phyloP scores from a whole-genome alignment of 2,797 vertebrate genomes.

The Bufotes viridis region DNA sequence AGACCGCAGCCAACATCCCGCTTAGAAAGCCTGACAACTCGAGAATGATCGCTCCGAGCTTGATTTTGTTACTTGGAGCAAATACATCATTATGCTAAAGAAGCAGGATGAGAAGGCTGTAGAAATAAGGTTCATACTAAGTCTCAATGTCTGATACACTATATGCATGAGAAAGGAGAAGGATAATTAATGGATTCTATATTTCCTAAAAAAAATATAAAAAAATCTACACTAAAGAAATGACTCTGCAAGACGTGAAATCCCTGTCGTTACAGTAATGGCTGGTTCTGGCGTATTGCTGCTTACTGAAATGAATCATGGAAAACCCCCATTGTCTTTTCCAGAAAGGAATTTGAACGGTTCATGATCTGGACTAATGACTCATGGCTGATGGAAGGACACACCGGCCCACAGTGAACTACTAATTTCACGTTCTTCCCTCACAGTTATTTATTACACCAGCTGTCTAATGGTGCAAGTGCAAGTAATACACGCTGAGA shows the following conservation, averaged over 20 bases:
- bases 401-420: conserved; percentile 8
- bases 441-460: conserved; percentile 35
- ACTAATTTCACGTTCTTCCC: conserved; percentile 41
- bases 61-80: background rate
- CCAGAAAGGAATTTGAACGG: conserved; percentile 38
- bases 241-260: background rate
- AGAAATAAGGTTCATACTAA: background rate
- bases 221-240: background rate
- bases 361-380: conserved; percentile 44
- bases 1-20: background rate
- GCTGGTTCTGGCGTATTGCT: background rate
- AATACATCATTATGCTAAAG: conserved; percentile 30
- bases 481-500: background rate
- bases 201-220: background rate
- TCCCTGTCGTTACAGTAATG: background rate
- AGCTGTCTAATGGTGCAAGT: background rate
- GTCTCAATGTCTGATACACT: background rate
- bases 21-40: conserved; percentile 1
- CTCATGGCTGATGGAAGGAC: conserved; percentile 33
- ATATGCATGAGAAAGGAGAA: background rate
- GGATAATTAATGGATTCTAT: background rate
- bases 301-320: conserved; percentile 17
- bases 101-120: background rate
- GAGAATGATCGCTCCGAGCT: conserved; percentile 22
- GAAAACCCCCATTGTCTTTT: conserved; percentile 21